Evolutionary conservation across 2,113 vertebrate genomes (phyloP).

Genomic region (Marmota flaviventris): DNA sequence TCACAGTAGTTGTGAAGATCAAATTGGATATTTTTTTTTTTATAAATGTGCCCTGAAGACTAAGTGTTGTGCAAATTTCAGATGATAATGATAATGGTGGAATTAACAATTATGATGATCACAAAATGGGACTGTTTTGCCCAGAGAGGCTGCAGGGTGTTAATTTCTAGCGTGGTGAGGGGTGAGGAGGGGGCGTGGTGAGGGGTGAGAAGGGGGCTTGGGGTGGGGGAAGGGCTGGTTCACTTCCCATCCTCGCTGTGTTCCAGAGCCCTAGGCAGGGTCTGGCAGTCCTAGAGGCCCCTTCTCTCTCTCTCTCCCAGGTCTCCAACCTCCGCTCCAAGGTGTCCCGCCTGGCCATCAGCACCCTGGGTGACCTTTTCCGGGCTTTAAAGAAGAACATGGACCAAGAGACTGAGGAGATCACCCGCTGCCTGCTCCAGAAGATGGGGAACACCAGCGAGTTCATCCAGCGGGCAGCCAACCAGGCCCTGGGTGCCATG

Average conservation of each 20-base stretch:
- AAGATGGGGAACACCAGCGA: constrained; percentile 82
- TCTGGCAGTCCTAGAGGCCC: background rate
- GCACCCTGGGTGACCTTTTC: constrained; percentile 84
- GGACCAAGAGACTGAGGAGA: constrained; percentile 85
- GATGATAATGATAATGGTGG: background rate
- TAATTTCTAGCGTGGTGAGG: rapidly evolving
- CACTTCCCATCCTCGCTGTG: rapidly evolving
- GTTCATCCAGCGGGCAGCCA: constrained; percentile 86
- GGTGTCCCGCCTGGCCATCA: constrained; percentile 85
- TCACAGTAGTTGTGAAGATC: background rate
- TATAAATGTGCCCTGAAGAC: background rate
- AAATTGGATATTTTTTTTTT: background rate
- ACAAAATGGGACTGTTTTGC: background rate
- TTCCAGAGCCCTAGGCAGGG: background rate
- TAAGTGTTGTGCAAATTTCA: background rate
- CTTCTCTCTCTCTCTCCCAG: constrained; percentile 72
- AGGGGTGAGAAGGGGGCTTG: background rate
- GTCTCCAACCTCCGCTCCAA: constrained; percentile 87
- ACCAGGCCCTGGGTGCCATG: constrained; percentile 82
- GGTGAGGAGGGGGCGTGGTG: background rate
- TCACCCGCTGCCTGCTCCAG: constrained; percentile 83
- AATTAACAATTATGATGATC: background rate
- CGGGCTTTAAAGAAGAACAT: constrained; percentile 84
- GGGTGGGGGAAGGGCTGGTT: rapidly evolving
- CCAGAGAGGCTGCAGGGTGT: background rate